Conservation (phyloP, 2,797 vertebrate genomes). For the Mionectes olivaceus region DNA sequence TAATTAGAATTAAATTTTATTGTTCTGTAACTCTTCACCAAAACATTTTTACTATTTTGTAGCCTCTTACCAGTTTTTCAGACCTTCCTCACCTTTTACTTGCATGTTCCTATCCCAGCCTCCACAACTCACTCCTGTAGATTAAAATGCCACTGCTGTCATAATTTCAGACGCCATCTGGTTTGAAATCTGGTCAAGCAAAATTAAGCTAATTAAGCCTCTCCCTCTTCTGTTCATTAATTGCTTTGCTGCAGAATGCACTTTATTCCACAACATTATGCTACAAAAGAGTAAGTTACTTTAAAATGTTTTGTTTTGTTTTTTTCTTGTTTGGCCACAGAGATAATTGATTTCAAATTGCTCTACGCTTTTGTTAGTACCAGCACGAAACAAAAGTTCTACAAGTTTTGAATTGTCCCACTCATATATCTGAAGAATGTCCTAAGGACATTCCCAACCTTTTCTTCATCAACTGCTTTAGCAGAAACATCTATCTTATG, state of each 20-base stretch:
- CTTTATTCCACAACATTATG: background rate
- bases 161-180: conserved; percentile 20
- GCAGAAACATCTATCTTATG: background rate
- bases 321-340: background rate
- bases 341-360: background rate
- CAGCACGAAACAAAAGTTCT: background rate
- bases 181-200: conserved; percentile 28
- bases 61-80: background rate
- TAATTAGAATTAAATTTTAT: background rate
- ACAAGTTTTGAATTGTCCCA: background rate
- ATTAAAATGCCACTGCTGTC: background rate
- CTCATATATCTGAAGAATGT: background rate
- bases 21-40: background rate
- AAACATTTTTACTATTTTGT: background rate
- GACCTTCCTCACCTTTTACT: background rate
- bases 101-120: background rate
- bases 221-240: conserved; percentile 3
- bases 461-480: background rate
- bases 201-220: conserved; percentile 23
- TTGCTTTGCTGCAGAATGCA: background rate
- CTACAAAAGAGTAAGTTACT: background rate
- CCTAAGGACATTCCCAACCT: background rate
- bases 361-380: background rate
- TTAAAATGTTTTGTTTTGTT: background rate
- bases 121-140: background rate